A percentile compares a stretch with the other conserved stretches of the same genome.
phyloP scores from a whole-genome alignment of 2,888 invertebrate genomes.

The Drosophila robusta region DNA sequence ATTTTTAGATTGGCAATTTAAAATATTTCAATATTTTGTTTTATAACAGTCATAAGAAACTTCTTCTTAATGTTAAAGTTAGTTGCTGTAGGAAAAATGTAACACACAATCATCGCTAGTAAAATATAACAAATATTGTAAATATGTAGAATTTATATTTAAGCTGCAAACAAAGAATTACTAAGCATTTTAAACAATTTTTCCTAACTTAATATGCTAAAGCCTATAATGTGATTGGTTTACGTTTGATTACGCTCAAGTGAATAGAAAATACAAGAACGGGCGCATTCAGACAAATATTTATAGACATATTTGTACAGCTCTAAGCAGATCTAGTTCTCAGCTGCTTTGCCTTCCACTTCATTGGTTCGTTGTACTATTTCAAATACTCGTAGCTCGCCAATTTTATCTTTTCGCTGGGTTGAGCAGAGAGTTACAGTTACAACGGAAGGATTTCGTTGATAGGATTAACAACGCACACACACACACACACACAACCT shows the following conservation, averaged over 20 bases:
- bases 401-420: constrained; percentile 37
- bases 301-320: constrained; percentile 44
- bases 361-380: constrained; percentile 52
- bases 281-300: constrained; percentile 46
- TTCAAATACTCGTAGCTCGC: constrained; percentile 25
- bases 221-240: constrained; percentile 41
- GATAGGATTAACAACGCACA: constrained; percentile 65
- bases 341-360: constrained; percentile 40
- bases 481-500: constrained; percentile 13
- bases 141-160: too few species aligned
- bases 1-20: too few species aligned
- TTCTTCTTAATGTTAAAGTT: too few species aligned
- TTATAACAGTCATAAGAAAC: too few species aligned
- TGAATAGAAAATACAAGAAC: constrained; percentile 34
- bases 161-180: neutral
- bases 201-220: constrained; percentile 3
- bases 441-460: constrained; percentile 36
- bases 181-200: constrained; percentile 10
- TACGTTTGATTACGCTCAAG: constrained; percentile 59
- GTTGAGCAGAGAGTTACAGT: constrained; percentile 20
- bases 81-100: too few species aligned
- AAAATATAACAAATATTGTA: too few species aligned
- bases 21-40: too few species aligned
- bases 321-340: constrained; percentile 8
- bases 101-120: too few species aligned